phyloP scores from a whole-genome alignment of 92 coral and sea anemone species.

The Zoanthus sansibaricus region DNA sequence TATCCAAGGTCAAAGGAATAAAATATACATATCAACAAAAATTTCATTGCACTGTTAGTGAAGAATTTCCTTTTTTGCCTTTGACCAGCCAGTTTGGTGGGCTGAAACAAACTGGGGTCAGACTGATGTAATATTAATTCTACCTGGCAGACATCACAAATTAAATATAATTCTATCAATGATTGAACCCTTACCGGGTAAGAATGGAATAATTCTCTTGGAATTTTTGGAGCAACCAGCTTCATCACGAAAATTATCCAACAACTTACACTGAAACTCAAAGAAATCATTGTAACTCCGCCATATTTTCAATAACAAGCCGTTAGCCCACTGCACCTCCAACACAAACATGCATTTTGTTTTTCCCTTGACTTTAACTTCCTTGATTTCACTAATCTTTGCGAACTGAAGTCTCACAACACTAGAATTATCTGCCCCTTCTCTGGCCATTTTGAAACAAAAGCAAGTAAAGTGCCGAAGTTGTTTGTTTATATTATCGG shows the following conservation, averaged over 20 bases:
- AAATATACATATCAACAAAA: no score
- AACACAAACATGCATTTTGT: constrained; percentile 75
- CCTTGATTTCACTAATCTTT: constrained; percentile 31
- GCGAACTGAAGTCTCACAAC: constrained; percentile 19
- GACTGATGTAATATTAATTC: not conserved
- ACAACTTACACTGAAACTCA: constrained; percentile 78
- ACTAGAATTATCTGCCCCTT: not conserved
- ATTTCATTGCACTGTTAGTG: no score
- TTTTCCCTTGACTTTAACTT: constrained; percentile 38
- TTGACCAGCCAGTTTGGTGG: no score
- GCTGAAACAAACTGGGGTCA: no score
- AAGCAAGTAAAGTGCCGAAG: no score
- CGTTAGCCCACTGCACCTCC: constrained; percentile 77
- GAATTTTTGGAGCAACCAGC: constrained; percentile 64
- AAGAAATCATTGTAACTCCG: constrained; percentile 88
- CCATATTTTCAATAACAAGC: constrained; percentile 70
- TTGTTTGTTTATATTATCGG: constrained; percentile 19
- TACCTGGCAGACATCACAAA: not conserved
- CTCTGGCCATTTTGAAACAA: constrained; percentile 25
- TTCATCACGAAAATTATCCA: constrained; percentile 84
- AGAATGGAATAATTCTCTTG: constrained; percentile 75
- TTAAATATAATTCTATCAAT: not conserved
- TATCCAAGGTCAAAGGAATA: no score
- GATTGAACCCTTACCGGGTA: constrained; percentile 68
- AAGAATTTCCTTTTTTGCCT: no score